These are phyloP conservation scores for Phyllostomus hastatus DNA, from an alignment of 2,113 vertebrate species.

Conservation along the genomic window DNA sequence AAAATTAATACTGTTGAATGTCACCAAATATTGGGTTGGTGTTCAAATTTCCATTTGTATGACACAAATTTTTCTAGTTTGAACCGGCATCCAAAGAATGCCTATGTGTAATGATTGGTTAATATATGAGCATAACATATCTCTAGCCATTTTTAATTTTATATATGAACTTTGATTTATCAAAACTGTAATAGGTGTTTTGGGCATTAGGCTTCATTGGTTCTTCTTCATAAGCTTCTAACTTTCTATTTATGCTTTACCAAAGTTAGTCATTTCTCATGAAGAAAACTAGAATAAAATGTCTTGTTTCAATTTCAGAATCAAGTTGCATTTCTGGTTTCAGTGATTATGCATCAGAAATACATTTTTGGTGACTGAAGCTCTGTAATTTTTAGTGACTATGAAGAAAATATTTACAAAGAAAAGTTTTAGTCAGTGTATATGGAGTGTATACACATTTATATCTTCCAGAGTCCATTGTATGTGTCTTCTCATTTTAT, in stretches of 20 bases:
- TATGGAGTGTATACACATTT: not conserved
- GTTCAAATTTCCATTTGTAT: not conserved
- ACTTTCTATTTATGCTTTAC: slow-evolving; percentile 31
- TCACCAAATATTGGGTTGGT: not conserved
- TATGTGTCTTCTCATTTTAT: not conserved
- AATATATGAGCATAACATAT: not conserved
- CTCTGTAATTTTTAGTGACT: slow-evolving; percentile 62
- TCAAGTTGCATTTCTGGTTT: slow-evolving; percentile 52
- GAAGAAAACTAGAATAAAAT: slow-evolving; percentile 52
- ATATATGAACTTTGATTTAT: not conserved
- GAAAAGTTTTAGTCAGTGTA: slow-evolving; percentile 27
- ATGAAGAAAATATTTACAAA: slow-evolving; percentile 62
- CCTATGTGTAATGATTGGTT: not conserved
- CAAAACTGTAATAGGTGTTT: not conserved
- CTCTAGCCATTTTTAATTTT: not conserved
- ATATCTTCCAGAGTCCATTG: not conserved
- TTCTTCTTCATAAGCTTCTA: slow-evolving; percentile 11
- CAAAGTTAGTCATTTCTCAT: slow-evolving; percentile 38
- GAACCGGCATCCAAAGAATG: not conserved
- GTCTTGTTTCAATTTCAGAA: slow-evolving; percentile 39
- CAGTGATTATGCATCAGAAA: slow-evolving; percentile 47
- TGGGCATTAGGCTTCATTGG: not conserved
- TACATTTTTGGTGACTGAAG: slow-evolving; percentile 38
- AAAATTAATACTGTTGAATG: not conserved
- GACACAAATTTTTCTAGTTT: not conserved